Conservation (phyloP, 2,888 invertebrate species). For the Lasius platythorax region DNA sequence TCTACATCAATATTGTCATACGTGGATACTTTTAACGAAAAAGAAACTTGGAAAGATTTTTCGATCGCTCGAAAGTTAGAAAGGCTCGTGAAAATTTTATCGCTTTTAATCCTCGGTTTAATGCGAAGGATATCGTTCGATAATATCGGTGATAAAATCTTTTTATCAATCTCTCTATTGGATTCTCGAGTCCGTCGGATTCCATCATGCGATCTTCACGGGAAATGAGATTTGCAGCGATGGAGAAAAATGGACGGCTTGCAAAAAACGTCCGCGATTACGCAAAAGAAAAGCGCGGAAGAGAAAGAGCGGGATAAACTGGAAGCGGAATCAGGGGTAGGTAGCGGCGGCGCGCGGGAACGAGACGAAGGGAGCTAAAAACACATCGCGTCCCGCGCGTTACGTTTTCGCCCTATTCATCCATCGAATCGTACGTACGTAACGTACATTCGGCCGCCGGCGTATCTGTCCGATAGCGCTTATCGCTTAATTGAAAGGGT, state of each 20-base stretch:
- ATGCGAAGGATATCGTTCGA: conserved; percentile 30
- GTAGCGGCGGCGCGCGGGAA: not conserved
- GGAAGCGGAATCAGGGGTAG: conserved; percentile 16
- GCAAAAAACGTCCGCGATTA: conserved; percentile 60
- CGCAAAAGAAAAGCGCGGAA: conserved; percentile 64
- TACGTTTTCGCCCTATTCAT: conserved; percentile 58
- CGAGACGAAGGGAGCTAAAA: conserved; percentile 49
- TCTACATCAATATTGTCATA: not conserved
- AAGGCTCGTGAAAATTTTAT: conserved; percentile 1
- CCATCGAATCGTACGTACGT: conserved; percentile 61
- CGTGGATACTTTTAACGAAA: not conserved
- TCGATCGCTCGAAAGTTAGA: not conserved
- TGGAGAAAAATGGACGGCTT: conserved; percentile 50
- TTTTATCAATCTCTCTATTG: conserved; percentile 18
- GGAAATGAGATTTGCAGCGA: conserved; percentile 72
- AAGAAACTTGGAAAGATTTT: not conserved
- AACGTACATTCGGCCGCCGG: conserved; percentile 54
- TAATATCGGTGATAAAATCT: conserved; percentile 27
- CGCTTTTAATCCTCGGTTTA: conserved; percentile 19
- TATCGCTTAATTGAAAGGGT: conserved; percentile 79
- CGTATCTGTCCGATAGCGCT: conserved; percentile 74
- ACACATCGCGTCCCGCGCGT: conserved; percentile 57
- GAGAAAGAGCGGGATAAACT: conserved; percentile 58
- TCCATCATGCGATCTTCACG: conserved; percentile 66
- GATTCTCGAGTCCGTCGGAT: not conserved